These are phyloP conservation scores for Apodemia mormo DNA, from an alignment of 2,888 invertebrate species.

Conservation along the genomic window DNA sequence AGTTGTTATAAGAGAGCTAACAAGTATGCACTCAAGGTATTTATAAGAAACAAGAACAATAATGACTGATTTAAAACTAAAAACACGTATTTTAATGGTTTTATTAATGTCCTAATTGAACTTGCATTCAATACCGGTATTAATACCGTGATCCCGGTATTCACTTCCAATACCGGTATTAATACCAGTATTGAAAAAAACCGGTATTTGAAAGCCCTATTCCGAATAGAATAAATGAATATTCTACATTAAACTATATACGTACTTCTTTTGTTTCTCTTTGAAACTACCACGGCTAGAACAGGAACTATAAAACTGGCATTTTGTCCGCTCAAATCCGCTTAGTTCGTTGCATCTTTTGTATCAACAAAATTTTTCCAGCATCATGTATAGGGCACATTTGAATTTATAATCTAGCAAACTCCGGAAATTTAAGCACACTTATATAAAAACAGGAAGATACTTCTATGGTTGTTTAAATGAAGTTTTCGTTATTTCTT, in stretches of 20 bases:
- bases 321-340: neutral
- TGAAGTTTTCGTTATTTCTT: neutral
- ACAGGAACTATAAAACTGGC: neutral
- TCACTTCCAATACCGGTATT: too few relatives aligned
- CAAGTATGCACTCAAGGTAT: too few relatives aligned
- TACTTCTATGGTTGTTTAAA: neutral
- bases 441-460: neutral
- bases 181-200: too few relatives aligned
- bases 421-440: neutral
- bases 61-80: too few relatives aligned
- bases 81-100: too few relatives aligned
- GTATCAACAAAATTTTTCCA: conserved; percentile 9
- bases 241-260: neutral
- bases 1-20: too few relatives aligned
- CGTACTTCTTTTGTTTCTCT: neutral
- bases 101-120: too few relatives aligned
- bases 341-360: conserved; percentile 6
- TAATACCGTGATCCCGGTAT: too few relatives aligned
- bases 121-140: too few relatives aligned
- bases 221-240: neutral
- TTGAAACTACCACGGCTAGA: neutral
- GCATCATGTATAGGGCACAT: neutral
- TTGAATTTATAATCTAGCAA: conserved; percentile 1
- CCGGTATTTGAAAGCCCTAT: too few relatives aligned
- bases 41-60: too few relatives aligned